Evolutionary conservation across 2,888 invertebrate genomes (phyloP).

Genomic region (Philereme transversata): DNA sequence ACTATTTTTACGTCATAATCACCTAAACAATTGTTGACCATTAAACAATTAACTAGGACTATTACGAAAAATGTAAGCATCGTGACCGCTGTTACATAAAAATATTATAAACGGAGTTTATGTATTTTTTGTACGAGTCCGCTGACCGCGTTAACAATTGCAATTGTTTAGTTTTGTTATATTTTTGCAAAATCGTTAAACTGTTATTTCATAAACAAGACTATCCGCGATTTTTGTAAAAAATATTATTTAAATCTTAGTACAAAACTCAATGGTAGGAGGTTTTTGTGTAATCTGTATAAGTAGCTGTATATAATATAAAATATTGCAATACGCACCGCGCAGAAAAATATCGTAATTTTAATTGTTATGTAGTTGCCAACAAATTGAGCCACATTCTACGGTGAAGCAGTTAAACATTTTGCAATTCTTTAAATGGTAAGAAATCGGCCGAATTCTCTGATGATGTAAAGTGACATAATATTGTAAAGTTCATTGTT

Average conservation of each 20-base stretch:
- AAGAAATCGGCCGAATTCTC: constrained; percentile 13
- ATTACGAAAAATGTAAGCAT: too few species aligned
- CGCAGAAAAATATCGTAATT: constrained; percentile 15
- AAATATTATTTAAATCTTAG: too few species aligned
- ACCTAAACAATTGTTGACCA: too few species aligned
- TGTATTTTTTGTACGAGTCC: neutral
- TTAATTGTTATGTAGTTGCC: constrained; percentile 17
- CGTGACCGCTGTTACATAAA: constrained; percentile 1
- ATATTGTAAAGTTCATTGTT: neutral
- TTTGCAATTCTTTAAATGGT: constrained; percentile 21
- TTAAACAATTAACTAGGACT: too few species aligned
- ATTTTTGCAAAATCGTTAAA: too few species aligned
- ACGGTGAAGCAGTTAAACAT: constrained; percentile 7
- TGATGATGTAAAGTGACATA: constrained; percentile 8
- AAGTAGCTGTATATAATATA: too few species aligned
- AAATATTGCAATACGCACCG: neutral
- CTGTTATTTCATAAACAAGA: too few species aligned
- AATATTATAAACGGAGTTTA: neutral
- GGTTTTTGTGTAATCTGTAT: too few species aligned
- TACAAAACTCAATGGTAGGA: too few species aligned
- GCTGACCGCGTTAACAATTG: constrained; percentile 8
- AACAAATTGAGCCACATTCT: constrained; percentile 20
- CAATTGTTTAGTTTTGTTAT: neutral
- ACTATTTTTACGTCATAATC: too few species aligned
- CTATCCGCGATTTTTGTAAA: too few species aligned